Percentiles rank a stretch among this genome's conserved stretches.
Evolutionary conservation across 2,797 vertebrate genomes (phyloP).

Genomic region (Agapornis canus): DNA sequence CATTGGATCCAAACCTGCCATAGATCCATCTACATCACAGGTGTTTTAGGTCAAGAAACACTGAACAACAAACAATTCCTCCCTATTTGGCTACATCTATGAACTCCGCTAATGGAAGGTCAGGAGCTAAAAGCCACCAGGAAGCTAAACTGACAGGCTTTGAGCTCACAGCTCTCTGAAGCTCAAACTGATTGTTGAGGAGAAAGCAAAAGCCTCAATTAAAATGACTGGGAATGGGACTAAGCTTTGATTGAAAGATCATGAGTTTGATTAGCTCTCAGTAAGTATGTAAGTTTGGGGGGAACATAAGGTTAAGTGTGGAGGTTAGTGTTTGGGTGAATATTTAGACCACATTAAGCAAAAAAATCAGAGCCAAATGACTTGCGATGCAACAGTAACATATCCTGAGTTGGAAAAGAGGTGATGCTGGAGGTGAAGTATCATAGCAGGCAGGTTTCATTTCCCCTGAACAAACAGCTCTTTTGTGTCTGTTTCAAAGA

Average conservation of each 20-base stretch:
- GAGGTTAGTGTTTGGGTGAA: neutral
- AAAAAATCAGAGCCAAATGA: conserved; percentile 15
- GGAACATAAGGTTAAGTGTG: neutral
- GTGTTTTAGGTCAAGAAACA: neutral
- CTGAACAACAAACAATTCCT: neutral
- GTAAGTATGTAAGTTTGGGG: neutral
- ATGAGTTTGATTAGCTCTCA: neutral
- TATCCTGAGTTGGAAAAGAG: neutral
- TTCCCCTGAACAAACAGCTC: conserved; percentile 26
- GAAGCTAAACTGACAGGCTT: conserved; percentile 10
- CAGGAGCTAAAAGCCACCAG: neutral
- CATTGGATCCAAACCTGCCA: neutral
- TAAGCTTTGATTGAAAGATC: neutral
- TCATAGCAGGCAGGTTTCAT: conserved; percentile 4
- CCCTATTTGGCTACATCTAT: neutral
- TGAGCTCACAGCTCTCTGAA: neutral
- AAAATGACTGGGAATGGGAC: neutral
- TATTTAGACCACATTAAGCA: neutral
- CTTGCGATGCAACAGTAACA: neutral
- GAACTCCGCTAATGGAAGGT: neutral
- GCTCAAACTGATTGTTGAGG: neutral
- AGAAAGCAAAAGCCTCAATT: conserved; percentile 5
- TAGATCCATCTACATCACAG: neutral
- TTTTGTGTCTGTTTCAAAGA: conserved; percentile 40
- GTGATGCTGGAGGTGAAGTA: conserved; percentile 1